A percentile compares a stretch with the other conserved stretches of the same genome.
These are phyloP conservation scores for Speoplatyrhinus poulsoni DNA, from an alignment of 2,113 vertebrate species.

Conservation along the genomic window DNA sequence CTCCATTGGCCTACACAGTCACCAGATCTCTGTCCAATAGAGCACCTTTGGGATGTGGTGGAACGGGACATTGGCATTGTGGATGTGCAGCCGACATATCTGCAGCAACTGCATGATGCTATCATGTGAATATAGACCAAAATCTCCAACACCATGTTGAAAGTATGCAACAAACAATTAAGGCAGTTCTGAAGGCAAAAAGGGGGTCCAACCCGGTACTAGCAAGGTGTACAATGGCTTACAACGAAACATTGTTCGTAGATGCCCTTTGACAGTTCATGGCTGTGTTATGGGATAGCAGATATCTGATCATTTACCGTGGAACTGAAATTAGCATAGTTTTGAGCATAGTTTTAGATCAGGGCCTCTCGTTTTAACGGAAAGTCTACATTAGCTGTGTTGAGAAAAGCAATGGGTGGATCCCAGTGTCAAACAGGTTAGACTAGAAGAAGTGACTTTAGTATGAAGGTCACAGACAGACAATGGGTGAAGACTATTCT, in stretches of 20 bases:
- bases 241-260: too few relatives aligned
- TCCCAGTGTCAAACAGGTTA: conserved; percentile 55
- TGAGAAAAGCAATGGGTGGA: conserved; percentile 43
- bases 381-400: conserved; percentile 21
- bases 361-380: not conserved
- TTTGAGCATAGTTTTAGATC: too few relatives aligned
- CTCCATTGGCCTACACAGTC: not conserved
- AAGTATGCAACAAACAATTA: conserved; percentile 1
- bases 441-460: conserved; percentile 38
- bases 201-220: not conserved
- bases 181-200: conserved; percentile 6
- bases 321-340: too few relatives aligned
- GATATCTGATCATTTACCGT: too few relatives aligned
- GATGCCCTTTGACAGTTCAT: too few relatives aligned
- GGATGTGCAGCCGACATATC: not conserved
- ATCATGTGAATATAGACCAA: too few relatives aligned
- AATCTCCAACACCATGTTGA: too few relatives aligned
- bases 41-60: not conserved
- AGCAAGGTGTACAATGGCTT: not conserved
- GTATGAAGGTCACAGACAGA: not conserved
- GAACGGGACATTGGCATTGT: not conserved
- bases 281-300: too few relatives aligned
- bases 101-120: too few relatives aligned
- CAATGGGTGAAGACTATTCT: conserved; percentile 20
- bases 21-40: too few relatives aligned